Conservation (phyloP, 1,140 invertebrate genomes). For the Heliothis subflexa region DNA sequence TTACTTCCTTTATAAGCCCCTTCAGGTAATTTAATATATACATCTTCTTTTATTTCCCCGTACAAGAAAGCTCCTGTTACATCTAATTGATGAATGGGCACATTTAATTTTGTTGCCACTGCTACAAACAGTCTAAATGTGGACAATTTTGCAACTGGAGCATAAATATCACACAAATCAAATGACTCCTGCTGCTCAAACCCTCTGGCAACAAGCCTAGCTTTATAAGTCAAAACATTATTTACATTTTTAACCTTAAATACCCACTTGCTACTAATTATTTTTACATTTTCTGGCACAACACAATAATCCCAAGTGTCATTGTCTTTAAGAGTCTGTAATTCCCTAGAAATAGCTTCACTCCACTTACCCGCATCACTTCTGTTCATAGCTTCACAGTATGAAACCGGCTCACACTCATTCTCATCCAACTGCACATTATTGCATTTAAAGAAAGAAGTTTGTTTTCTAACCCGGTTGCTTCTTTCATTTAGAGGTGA, state of each 20-base stretch:
- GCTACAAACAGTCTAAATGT: slow-evolving; percentile 52
- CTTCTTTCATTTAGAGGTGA: slow-evolving; percentile 34
- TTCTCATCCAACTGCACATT: slow-evolving; percentile 50
- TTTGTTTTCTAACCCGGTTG: slow-evolving; percentile 52
- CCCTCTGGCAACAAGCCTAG: slow-evolving; percentile 58
- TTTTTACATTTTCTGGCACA: slow-evolving; percentile 51
- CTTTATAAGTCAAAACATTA: slow-evolving; percentile 57
- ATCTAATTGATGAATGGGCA: slow-evolving; percentile 65
- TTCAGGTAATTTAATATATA: slow-evolving; percentile 59
- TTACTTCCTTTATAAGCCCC: slow-evolving; percentile 43
- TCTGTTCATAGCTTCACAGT: slow-evolving; percentile 60
- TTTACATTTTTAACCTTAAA: slow-evolving; percentile 61
- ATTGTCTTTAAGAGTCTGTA: slow-evolving; percentile 60
- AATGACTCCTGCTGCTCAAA: slow-evolving; percentile 60
- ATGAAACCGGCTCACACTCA: slow-evolving; percentile 56
- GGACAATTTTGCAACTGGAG: slow-evolving; percentile 60
- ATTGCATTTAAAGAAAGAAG: slow-evolving; percentile 52
- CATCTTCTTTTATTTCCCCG: slow-evolving; percentile 58
- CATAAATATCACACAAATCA: slow-evolving; percentile 60
- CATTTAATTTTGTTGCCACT: slow-evolving; percentile 58
- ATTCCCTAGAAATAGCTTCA: slow-evolving; percentile 59
- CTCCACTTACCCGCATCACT: slow-evolving; percentile 59
- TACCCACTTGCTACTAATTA: slow-evolving; percentile 63
- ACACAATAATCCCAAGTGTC: slow-evolving; percentile 57
- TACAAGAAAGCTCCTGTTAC: slow-evolving; percentile 62